Evolutionary conservation across 92 coral and sea anemone species (phyloP).

Genomic region (Zoanthus sansibaricus): DNA sequence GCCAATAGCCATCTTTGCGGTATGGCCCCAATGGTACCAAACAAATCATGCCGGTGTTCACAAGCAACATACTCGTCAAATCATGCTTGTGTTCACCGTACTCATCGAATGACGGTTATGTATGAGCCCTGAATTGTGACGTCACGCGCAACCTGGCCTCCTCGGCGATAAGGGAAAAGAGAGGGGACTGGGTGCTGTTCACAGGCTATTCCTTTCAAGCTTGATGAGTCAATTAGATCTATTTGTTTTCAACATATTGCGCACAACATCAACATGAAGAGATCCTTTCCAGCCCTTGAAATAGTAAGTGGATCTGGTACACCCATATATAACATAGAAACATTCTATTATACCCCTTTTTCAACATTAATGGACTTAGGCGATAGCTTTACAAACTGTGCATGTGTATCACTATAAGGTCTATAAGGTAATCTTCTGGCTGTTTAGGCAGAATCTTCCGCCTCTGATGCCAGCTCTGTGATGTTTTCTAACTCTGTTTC

Average conservation of each 20-base stretch:
- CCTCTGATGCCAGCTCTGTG: conserved; percentile 27
- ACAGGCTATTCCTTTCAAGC: too few relatives aligned
- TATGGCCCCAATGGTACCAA: too few relatives aligned
- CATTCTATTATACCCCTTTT: conserved; percentile 28
- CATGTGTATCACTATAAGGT: conserved; percentile 17
- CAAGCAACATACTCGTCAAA: too few relatives aligned
- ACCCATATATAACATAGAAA: conserved; percentile 28
- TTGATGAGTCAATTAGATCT: background rate
- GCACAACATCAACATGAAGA: conserved; percentile 25
- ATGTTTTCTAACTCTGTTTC: conserved; percentile 26
- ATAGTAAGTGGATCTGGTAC: conserved; percentile 33
- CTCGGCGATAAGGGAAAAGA: too few relatives aligned
- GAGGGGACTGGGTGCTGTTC: too few relatives aligned
- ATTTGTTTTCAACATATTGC: conserved; percentile 25
- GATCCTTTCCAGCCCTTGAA: conserved; percentile 35
- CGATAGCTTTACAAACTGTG: conserved; percentile 18
- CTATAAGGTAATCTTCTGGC: conserved; percentile 21
- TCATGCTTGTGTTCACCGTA: too few relatives aligned
- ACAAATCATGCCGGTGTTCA: too few relatives aligned
- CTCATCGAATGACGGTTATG: too few relatives aligned
- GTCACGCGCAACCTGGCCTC: too few relatives aligned
- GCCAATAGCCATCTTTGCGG: too few relatives aligned
- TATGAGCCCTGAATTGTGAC: too few relatives aligned
- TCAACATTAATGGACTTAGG: conserved; percentile 9
- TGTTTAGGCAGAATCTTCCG: conserved; percentile 22